These are phyloP conservation scores for Rhinella marina DNA, from an alignment of 2,797 vertebrate species.

Conservation along the genomic window DNA sequence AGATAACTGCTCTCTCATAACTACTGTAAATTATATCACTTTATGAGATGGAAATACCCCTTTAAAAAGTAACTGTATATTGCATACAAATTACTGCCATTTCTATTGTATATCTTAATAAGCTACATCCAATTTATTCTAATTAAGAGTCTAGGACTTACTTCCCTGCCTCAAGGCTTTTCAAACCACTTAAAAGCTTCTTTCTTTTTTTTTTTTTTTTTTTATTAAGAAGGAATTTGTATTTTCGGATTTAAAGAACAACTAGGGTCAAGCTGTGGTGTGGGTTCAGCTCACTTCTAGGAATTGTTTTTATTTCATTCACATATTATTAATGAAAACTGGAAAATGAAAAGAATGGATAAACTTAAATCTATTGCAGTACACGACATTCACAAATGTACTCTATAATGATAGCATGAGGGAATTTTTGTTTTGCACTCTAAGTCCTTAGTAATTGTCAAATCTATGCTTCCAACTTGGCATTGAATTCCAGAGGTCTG, in stretches of 20 bases:
- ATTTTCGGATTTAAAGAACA: constrained; percentile 12
- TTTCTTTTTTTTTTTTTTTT: not conserved
- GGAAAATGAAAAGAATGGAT: not conserved
- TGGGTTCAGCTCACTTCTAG: constrained; percentile 18
- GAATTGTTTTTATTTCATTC: not conserved
- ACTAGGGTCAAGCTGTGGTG: constrained; percentile 21
- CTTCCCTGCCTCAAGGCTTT: not conserved
- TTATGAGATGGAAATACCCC: no score
- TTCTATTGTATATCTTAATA: constrained; percentile 12
- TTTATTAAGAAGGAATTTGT: not conserved
- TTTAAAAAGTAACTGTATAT: not conserved
- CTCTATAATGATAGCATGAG: not conserved
- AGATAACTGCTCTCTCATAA: no score
- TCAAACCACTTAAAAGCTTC: not conserved
- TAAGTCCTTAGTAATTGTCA: not conserved
- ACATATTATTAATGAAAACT: not conserved
- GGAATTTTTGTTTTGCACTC: not conserved
- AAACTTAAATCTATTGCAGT: not conserved
- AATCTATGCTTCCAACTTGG: not conserved
- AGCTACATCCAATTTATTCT: constrained; percentile 33
- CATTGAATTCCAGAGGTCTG: not conserved
- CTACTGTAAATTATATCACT: no score
- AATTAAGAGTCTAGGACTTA: constrained; percentile 17
- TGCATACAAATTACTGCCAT: not conserved
- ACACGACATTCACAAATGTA: not conserved